Conservation (phyloP, 2,888 invertebrate genomes). For the Drosophila parthenogenetica region DNA sequence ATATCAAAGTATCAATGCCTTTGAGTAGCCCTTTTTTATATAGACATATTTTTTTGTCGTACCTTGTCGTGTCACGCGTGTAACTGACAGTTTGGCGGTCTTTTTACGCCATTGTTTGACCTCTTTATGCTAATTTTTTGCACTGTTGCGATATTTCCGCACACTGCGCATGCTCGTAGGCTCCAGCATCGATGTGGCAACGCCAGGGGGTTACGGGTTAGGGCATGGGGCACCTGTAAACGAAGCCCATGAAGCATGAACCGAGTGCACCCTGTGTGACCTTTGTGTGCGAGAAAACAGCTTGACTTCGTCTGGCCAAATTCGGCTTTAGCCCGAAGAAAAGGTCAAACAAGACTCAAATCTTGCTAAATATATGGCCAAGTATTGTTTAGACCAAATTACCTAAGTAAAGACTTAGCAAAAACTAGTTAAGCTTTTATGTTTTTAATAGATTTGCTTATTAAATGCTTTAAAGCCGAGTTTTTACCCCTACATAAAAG, state of each 20-base stretch:
- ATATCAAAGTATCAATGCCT: slow-evolving; percentile 7
- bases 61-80: slow-evolving; percentile 2
- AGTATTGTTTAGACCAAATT: background rate
- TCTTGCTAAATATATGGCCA: background rate
- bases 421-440: too few relatives aligned
- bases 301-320: slow-evolving; percentile 21
- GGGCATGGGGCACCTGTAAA: background rate
- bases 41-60: too few relatives aligned
- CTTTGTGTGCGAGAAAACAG: slow-evolving; percentile 34
- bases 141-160: slow-evolving; percentile 7
- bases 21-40: background rate
- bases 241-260: slow-evolving; percentile 14
- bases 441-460: too few relatives aligned
- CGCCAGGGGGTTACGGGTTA: background rate
- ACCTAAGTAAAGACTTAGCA: background rate
- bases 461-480: background rate
- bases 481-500: background rate
- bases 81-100: slow-evolving; percentile 32
- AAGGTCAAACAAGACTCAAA: slow-evolving; percentile 12
- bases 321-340: background rate
- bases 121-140: slow-evolving; percentile 19
- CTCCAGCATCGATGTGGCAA: slow-evolving; percentile 32
- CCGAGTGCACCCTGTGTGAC: slow-evolving; percentile 43
- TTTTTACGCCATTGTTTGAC: slow-evolving; percentile 22
- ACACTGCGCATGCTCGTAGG: slow-evolving; percentile 58